Evolutionary conservation across 2,888 invertebrate species (phyloP).

Genomic region (Acronicta alni): DNA sequence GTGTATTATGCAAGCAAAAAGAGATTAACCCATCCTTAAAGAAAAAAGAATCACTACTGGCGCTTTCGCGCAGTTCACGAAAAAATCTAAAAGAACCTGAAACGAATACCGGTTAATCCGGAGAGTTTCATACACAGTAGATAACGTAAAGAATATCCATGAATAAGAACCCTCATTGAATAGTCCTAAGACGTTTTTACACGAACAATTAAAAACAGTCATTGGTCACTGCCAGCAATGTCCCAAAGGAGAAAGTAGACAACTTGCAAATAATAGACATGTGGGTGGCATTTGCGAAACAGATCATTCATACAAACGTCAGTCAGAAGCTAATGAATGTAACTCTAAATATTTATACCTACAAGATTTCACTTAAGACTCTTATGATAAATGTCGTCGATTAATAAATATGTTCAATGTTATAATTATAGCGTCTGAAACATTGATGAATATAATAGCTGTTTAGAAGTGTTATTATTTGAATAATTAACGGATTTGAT

Average conservation of each 20-base stretch:
- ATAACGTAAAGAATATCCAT: conserved; percentile 15
- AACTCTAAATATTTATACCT: conserved; percentile 48
- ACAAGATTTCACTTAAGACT: conserved; percentile 52
- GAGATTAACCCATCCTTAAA: conserved; percentile 30
- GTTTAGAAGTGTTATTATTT: conserved; percentile 20
- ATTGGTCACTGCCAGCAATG: conserved; percentile 62
- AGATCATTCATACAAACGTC: conserved; percentile 70
- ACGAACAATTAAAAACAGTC: conserved; percentile 47
- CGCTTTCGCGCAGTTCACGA: conserved; percentile 31
- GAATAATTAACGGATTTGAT: conserved; percentile 36
- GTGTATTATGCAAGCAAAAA: conserved; percentile 42
- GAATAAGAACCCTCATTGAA: conserved; percentile 16
- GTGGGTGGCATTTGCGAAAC: conserved; percentile 74
- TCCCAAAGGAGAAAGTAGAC: conserved; percentile 71
- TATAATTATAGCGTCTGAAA: conserved; percentile 23
- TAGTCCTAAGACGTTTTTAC: conserved; percentile 21
- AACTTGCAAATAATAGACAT: conserved; percentile 71
- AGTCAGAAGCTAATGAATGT: conserved; percentile 60
- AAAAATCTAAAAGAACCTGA: conserved; percentile 36
- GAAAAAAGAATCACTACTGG: conserved; percentile 32
- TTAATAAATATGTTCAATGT: conserved; percentile 28
- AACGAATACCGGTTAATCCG: conserved; percentile 37
- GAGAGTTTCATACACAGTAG: conserved; percentile 22
- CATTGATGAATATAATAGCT: conserved; percentile 33
- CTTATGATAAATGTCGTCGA: conserved; percentile 33